phyloP scores from a whole-genome alignment of 2,888 invertebrate genomes.

The Drosophila colorata region DNA sequence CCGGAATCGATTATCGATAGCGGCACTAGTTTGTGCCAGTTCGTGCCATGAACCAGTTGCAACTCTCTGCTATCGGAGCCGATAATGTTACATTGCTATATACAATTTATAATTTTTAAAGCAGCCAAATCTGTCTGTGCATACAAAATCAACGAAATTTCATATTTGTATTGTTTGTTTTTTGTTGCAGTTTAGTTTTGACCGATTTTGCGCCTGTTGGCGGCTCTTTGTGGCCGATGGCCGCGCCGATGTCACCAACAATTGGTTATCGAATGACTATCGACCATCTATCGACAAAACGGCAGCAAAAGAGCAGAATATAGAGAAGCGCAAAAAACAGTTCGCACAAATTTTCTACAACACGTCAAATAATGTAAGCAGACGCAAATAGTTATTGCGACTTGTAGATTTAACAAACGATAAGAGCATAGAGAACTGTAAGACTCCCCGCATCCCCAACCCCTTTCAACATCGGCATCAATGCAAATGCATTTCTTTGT shows the following conservation, averaged over 20 bases:
- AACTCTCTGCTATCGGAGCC: conserved; percentile 20
- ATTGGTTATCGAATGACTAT: conserved; percentile 29
- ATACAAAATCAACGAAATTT: background rate
- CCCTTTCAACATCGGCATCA: background rate
- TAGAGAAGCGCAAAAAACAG: conserved; percentile 42
- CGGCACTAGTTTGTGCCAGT: conserved; percentile 13
- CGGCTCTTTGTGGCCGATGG: conserved; percentile 2
- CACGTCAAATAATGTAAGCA: conserved; percentile 44
- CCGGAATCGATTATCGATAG: conserved; percentile 60
- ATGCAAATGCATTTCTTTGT: conserved; percentile 63
- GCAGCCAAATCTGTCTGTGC: background rate
- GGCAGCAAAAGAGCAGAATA: conserved; percentile 32
- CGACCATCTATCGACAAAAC: conserved; percentile 35
- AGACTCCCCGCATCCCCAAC: background rate
- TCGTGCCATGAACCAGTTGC: conserved; percentile 6
- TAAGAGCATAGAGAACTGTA: conserved; percentile 34
- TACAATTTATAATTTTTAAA: background rate
- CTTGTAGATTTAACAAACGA: conserved; percentile 50
- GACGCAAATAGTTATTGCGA: conserved; percentile 52
- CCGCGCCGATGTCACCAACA: conserved; percentile 19
- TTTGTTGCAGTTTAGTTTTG: background rate
- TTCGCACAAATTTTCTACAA: conserved; percentile 58
- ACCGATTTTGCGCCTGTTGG: background rate
- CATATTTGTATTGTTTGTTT: background rate
- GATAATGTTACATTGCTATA: conserved; percentile 2